Percentiles rank a stretch among this genome's conserved stretches.
phyloP scores from a whole-genome alignment of 2,797 vertebrate species.

The Glossophaga mutica region DNA sequence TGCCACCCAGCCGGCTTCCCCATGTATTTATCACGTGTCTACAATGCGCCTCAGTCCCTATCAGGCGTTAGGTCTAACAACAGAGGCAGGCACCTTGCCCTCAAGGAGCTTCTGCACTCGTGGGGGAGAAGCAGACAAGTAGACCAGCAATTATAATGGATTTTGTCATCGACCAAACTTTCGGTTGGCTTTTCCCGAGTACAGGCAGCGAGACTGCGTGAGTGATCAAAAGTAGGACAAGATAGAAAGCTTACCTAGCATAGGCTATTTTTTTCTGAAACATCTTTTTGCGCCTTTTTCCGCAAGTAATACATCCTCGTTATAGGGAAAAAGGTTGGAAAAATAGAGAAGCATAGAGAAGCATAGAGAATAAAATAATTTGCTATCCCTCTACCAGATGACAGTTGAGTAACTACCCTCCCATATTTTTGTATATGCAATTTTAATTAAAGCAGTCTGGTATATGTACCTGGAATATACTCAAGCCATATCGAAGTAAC shows the following conservation, averaged over 20 bases:
- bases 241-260: neutral
- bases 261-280: neutral
- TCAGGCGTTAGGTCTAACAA: neutral
- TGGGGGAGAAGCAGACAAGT: too few species aligned
- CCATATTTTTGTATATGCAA: neutral
- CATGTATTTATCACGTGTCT: neutral
- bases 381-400: neutral
- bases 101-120: neutral
- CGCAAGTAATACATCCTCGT: neutral
- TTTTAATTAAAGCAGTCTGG: neutral
- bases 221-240: neutral
- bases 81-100: neutral
- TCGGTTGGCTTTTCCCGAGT: neutral
- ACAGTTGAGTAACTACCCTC: neutral
- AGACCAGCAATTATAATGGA: neutral
- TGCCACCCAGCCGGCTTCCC: neutral
- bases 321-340: neutral
- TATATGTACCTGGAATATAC: neutral
- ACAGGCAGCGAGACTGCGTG: neutral
- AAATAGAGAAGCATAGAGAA: neutral
- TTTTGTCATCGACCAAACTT: neutral
- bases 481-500: neutral
- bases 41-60: accelerated
- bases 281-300: neutral
- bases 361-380: neutral